These are phyloP conservation scores for Sebastiscus tertius DNA, from an alignment of 2,797 vertebrate species.

Conservation along the genomic window DNA sequence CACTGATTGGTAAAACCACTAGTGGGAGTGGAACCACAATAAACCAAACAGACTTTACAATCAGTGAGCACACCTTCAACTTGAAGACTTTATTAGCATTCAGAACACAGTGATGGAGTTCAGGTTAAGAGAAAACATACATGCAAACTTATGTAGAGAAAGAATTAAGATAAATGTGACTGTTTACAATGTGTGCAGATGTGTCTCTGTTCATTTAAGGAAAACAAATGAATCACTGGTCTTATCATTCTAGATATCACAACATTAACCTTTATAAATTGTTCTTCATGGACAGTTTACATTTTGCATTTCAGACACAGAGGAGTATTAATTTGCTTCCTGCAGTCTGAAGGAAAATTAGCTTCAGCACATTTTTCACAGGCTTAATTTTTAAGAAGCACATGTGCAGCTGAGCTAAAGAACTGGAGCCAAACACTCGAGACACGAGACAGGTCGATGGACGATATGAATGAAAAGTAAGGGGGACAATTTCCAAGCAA, in stretches of 20 bases:
- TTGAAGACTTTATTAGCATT: background rate
- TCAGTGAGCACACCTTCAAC: background rate
- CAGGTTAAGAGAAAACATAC: background rate
- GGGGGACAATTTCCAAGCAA: background rate
- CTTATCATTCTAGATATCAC: background rate
- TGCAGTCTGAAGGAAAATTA: background rate
- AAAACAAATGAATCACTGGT: background rate
- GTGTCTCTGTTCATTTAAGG: background rate
- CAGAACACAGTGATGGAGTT: background rate
- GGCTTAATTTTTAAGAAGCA: constrained; percentile 21
- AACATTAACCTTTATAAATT: background rate
- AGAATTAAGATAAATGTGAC: background rate
- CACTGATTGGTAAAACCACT: constrained; percentile 40
- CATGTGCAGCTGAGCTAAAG: constrained; percentile 7
- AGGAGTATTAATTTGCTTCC: background rate
- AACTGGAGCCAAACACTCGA: background rate
- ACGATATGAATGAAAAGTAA: background rate
- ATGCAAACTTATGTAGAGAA: background rate
- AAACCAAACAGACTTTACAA: background rate
- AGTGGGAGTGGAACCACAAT: constrained; percentile 34
- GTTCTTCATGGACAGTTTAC: background rate
- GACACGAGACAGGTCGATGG: background rate
- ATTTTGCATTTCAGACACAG: background rate
- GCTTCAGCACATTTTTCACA: constrained; percentile 1
- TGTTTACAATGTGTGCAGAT: background rate